A percentile compares a stretch with the other conserved stretches of the same genome.
Evolutionary conservation across 2,888 invertebrate genomes (phyloP).

Genomic region (Oasisia sp.): DNA sequence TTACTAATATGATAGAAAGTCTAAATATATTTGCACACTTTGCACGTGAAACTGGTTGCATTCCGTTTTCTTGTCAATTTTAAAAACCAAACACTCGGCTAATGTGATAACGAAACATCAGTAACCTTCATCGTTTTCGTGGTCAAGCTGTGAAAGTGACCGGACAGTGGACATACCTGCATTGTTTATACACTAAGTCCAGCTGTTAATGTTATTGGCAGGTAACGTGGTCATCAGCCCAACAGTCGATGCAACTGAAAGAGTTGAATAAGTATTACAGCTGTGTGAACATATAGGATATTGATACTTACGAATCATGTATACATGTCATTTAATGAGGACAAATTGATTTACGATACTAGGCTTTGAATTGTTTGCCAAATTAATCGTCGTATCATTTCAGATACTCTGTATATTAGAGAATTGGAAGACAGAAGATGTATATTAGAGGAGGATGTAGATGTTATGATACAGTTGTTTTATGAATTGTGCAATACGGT

Average conservation of each 20-base stretch:
- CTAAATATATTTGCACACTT: too few relatives aligned
- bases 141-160: too few relatives aligned
- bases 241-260: neutral
- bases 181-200: neutral
- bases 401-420: neutral
- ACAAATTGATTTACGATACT: neutral
- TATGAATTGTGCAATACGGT: neutral
- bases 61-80: too few relatives aligned
- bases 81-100: too few relatives aligned
- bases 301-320: constrained; percentile 10
- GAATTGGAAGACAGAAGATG: neutral
- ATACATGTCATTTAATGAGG: neutral
- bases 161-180: neutral
- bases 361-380: neutral
- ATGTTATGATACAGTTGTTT: neutral
- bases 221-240: neutral
- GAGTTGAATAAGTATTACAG: neutral
- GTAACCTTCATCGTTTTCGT: too few relatives aligned
- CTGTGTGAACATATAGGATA: neutral
- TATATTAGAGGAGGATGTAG: too few relatives aligned
- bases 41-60: too few relatives aligned
- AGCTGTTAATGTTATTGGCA: neutral
- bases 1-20: too few relatives aligned
- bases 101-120: too few relatives aligned
- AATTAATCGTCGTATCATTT: neutral